A percentile compares a stretch with the other conserved stretches of the same genome.
These are phyloP conservation scores for Cotesia typhae DNA, from an alignment of 1,140 invertebrate genomes.

Conservation along the genomic window DNA sequence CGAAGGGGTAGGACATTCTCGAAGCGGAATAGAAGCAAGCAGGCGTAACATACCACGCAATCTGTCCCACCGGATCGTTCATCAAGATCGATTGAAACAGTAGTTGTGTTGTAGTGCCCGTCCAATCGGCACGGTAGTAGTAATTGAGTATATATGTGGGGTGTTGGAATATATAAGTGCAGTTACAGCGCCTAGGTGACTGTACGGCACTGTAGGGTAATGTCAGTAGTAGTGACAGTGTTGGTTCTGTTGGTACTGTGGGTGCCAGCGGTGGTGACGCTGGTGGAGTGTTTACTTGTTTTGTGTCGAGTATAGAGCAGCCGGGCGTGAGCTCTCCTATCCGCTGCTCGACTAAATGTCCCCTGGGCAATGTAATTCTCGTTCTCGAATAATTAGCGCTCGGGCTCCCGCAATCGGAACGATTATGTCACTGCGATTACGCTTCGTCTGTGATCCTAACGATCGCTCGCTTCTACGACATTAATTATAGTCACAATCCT, in stretches of 20 bases:
- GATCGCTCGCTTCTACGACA: conserved; percentile 48
- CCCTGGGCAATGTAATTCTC: conserved; percentile 50
- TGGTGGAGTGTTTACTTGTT: conserved; percentile 14
- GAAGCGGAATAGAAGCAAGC: conserved; percentile 17
- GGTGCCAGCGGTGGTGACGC: neutral
- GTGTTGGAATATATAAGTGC: neutral
- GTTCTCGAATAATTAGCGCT: conserved; percentile 50
- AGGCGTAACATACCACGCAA: conserved; percentile 30
- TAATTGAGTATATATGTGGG: neutral
- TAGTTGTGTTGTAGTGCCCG: neutral
- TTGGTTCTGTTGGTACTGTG: neutral
- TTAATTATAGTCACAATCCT: conserved; percentile 50
- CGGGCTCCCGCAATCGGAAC: conserved; percentile 48
- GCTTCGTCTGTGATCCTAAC: conserved; percentile 47
- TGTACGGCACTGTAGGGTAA: neutral
- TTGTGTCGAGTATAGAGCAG: conserved; percentile 6
- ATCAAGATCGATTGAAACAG: conserved; percentile 38
- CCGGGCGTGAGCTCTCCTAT: conserved; percentile 32
- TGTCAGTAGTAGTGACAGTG: neutral
- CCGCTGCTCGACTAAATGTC: conserved; percentile 17
- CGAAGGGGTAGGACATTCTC: neutral
- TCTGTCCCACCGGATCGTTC: conserved; percentile 35
- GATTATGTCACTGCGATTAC: conserved; percentile 59
- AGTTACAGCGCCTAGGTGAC: neutral
- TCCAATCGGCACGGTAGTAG: no score